These are phyloP conservation scores for Tetragonula clypearis DNA, from an alignment of 1,140 invertebrate species.

Conservation along the genomic window DNA sequence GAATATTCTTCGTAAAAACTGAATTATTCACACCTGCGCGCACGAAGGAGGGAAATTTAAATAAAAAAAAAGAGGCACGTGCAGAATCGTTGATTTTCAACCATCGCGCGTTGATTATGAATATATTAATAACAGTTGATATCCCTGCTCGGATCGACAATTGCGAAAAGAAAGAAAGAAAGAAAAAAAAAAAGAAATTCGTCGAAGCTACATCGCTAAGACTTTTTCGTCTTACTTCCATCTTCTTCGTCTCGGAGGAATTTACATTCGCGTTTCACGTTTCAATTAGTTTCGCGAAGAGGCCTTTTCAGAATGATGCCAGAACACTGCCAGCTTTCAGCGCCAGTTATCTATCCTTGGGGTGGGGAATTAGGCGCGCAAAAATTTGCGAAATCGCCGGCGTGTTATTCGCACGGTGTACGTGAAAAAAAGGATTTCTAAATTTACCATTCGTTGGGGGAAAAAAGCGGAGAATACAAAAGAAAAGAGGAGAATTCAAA, in stretches of 20 bases:
- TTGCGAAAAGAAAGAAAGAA: no score
- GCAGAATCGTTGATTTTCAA: no score
- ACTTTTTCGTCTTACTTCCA: no score
- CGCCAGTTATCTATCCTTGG: background rate
- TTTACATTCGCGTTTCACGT: background rate
- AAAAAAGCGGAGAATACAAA: background rate
- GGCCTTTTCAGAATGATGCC: background rate
- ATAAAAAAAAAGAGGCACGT: no score
- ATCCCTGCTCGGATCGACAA: background rate
- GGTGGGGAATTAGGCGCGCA: background rate
- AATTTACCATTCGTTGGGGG: background rate
- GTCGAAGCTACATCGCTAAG: no score
- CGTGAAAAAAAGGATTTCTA: background rate
- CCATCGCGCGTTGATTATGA: no score
- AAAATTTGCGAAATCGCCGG: background rate
- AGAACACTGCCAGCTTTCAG: background rate
- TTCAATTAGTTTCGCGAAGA: background rate
- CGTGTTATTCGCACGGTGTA: background rate
- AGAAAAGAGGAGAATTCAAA: background rate
- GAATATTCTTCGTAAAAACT: constrained; percentile 39
- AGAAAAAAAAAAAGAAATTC: background rate
- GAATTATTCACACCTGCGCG: no score
- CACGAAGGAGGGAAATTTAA: no score
- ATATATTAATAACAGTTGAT: background rate
- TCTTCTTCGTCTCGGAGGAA: background rate